Base-by-base conservation (phyloP, 2,797 vertebrate genomes). In the Epinephelus coioides region DNA sequence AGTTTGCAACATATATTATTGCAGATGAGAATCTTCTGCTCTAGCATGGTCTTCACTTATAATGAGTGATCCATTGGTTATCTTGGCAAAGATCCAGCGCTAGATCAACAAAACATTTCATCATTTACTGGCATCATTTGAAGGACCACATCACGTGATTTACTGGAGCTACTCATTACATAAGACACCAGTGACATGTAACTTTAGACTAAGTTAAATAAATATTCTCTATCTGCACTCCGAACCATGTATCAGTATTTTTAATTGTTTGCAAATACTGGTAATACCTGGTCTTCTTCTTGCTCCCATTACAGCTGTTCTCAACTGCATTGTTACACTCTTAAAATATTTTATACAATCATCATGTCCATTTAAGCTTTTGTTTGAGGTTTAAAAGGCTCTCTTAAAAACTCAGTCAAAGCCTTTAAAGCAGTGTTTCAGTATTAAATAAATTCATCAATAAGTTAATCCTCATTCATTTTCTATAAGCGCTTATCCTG, bases 31-130 rank as follows among this genome's bases (percentile, higher is more conserved):
- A 30, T 66, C 38, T 27, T 51, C 13, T 3, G 38, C 19, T 63
- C 51, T 0, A 10, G 9, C 9, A 17, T 38, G n/a, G 50, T 60
- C 54, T 65, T 65, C 6, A 56, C 18, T 72, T 51, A 63, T 10
- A 82, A 68, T 85, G 19, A 69, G 73, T 84, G 14, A 89, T 46
- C 61, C 34, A 77, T 65, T 85, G 15, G 67, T 72, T 72, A 30
- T 34, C 40, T 60, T 64, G 70, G 14, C 7, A 11, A 11, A 55
- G n/a, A 64, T 61, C 67, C 84, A 78, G 7, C 2, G 14, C 12
- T 61, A 25, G 30, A 43, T 77, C 59, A 82, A 80, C 63, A 55
- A 38, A 55, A 53, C 21, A 46, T 73, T 69, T 79, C 27, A 57
- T 69, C 60, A 59, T 53, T 59, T 55, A 55, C 49, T 19, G 53